Evolutionary conservation across 2,888 invertebrate species (phyloP).

Genomic region (Eilema griseolum): DNA sequence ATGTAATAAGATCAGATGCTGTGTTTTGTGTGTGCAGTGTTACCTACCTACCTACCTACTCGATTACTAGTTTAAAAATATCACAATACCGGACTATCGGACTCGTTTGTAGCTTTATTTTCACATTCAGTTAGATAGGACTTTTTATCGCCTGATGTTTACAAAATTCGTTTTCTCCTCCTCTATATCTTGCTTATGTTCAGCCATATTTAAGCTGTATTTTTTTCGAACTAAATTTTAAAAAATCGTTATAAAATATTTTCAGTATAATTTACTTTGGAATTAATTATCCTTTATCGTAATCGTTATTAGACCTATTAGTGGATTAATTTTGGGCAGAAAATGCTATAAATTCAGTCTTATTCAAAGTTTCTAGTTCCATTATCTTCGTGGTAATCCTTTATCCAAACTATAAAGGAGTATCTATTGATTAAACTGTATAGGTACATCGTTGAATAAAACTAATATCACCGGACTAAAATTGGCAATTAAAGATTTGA

Average conservation of each 20-base stretch:
- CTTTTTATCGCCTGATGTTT: neutral
- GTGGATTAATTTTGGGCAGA: neutral
- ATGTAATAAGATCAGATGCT: too few species aligned
- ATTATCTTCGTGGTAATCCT: neutral
- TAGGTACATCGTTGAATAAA: neutral
- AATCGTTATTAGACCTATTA: neutral
- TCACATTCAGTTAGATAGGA: neutral
- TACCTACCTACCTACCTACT: too few species aligned
- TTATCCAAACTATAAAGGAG: neutral
- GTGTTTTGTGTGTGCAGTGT: too few species aligned
- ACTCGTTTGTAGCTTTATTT: neutral
- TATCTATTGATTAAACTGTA: neutral
- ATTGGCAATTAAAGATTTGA: constrained; percentile 5
- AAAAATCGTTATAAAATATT: too few species aligned
- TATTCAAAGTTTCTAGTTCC: neutral
- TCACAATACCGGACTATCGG: neutral
- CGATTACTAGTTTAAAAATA: too few species aligned
- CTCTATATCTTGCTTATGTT: too few species aligned
- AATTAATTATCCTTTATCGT: neutral
- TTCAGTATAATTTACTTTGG: neutral
- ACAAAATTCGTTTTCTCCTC: neutral
- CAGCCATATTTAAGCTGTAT: too few species aligned
- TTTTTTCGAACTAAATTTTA: too few species aligned
- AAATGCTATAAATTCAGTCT: neutral
- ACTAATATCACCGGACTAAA: neutral